A percentile compares a stretch with the other conserved stretches of the same genome.
Evolutionary conservation across 37 sponge, comb jelly and placozoan genomes (phyloP).

Genomic region (Eunapius fragilis): DNA sequence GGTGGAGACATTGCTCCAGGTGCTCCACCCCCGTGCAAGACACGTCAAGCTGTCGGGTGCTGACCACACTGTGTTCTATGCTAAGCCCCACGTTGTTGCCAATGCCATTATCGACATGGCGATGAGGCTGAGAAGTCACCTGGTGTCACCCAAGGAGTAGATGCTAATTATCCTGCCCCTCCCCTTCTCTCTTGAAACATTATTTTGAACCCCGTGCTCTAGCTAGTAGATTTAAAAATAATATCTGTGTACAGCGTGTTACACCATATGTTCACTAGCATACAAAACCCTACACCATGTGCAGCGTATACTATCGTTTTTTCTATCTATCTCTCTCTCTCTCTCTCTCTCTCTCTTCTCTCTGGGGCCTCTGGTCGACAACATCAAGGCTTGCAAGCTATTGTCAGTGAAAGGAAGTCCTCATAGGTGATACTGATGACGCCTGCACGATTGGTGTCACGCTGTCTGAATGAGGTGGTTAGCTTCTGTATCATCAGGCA

Average conservation of each 20-base stretch:
- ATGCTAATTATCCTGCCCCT: too few species aligned
- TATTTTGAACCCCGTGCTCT: too few species aligned
- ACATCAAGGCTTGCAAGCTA: conserved; percentile 79
- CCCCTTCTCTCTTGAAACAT: too few species aligned
- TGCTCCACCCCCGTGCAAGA: conserved; percentile 12
- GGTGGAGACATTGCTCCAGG: conserved; percentile 5
- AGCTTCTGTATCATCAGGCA: conserved; percentile 81
- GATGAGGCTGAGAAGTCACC: neutral
- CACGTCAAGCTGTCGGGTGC: conserved; percentile 19
- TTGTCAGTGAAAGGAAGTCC: conserved; percentile 90
- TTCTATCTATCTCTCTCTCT: too few species aligned
- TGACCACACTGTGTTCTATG: conserved; percentile 49
- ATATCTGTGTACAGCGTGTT: too few species aligned
- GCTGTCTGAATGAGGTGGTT: conserved; percentile 72
- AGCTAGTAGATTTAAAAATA: too few species aligned
- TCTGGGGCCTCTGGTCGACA: too few species aligned
- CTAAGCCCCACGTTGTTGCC: conserved; percentile 29
- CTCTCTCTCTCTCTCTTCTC: too few species aligned
- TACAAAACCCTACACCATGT: too few species aligned
- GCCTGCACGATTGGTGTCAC: conserved; percentile 76
- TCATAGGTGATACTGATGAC: conserved; percentile 79
- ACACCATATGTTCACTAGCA: too few species aligned
- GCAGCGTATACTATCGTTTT: too few species aligned
- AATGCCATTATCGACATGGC: conserved; percentile 10
- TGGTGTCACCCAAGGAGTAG: neutral